Conservation (phyloP, 2,113 vertebrate genomes). For the Laticauda colubrina region DNA sequence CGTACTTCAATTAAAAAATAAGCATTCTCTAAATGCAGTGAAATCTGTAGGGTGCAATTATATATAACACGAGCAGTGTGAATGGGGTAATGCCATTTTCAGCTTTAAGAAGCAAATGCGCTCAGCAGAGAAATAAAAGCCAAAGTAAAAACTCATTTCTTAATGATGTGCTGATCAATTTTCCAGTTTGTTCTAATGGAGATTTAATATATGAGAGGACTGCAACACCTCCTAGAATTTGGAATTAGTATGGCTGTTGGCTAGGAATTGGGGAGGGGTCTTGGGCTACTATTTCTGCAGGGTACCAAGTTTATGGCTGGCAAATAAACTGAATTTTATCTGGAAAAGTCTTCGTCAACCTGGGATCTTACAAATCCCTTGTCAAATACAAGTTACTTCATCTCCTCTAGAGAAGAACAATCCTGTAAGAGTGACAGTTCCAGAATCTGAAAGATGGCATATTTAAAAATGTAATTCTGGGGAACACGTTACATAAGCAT, state of each 20-base stretch:
- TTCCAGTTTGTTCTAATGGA: background rate
- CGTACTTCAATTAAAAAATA: background rate
- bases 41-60: background rate
- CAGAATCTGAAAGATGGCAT: background rate
- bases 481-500: background rate
- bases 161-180: background rate
- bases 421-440: background rate
- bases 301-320: background rate
- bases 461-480: background rate
- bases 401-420: background rate
- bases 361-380: background rate
- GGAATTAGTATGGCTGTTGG: background rate
- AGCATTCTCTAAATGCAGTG: background rate
- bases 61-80: background rate
- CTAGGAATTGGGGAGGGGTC: background rate
- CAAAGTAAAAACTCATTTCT: background rate
- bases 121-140: background rate
- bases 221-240: background rate
- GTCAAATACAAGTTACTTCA: background rate
- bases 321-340: background rate
- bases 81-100: background rate
- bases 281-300: background rate
- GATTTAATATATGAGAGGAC: background rate
- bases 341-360: background rate
- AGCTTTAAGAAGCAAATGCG: background rate